Base-by-base conservation (phyloP, 1,140 invertebrate species). In the Sminthurinus signatus region DNA sequence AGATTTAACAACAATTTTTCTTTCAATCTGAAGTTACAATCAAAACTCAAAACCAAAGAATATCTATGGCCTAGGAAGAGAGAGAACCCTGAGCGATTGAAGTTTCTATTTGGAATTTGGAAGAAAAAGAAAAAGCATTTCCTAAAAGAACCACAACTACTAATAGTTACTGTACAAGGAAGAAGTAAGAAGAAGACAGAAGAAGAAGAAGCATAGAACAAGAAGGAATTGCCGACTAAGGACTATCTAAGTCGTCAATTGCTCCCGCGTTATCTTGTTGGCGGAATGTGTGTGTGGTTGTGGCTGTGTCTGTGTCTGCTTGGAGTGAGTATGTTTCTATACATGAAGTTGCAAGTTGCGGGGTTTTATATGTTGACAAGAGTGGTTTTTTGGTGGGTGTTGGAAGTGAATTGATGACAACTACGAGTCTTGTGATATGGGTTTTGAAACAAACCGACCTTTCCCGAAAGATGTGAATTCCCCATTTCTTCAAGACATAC, bases 401-500 rank as follows among this genome's bases (percentile, higher is more conserved):
- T 66, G 60, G 60, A 62, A 67, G 60, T 68, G 62, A 68, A 68
- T 68, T 63, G 66, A 68, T 68, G 60, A 64, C 61, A 63, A 64
- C 46, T 64, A 56, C 62, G 59, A 39, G n/a, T 58, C 44, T 55
- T 64, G 32, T 65, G 63, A 65, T 65, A 65, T 59, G 63, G 63
- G 39, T 65, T n/a, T n/a, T 65, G 63, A 65, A 65, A 65, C 63
- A 65, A 65, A 65, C 63, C 48, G 50, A 65, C 48, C 50, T 54
- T 51, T 57, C 54, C 36, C 21, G 61, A 67, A n/a, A n/a, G 61
- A 67, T 62, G 62, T 54, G 58, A 46, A 55, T 63, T n/a, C 54
- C 61, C 65, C 66, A 68, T 64, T 67, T 59, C 51, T 43, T n/a
- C 12, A 65, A 68, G 69, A 71, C 63, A 68, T 68, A 71, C 69